Evolutionary conservation across 2,888 invertebrate genomes (phyloP), one percentile per base, ranked within the genome.

Genomic region (Tiliacea citrago): DNA sequence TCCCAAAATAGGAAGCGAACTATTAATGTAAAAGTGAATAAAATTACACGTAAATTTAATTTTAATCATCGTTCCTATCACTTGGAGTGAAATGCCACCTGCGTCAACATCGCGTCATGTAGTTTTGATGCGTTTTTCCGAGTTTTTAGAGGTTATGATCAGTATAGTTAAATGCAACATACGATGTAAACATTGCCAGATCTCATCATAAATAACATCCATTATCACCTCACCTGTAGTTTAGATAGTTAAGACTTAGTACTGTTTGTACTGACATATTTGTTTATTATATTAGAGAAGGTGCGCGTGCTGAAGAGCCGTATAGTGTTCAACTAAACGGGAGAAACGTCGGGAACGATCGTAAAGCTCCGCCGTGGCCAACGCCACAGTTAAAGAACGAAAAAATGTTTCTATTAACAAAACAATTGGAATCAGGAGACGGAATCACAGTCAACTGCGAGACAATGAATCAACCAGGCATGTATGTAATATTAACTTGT

Each of bases 341-440:
- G 18, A 93, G 91, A 0, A 53, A 60, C 72, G 72, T 47, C 86
- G 92, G 92, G 39, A 85, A 87, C 72, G 82, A 88, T 63, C 88
- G 82, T 72, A 89, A 87, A 77, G 89, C 89, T 67, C 91, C 92
- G 29, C 89, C 89, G 83, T 92, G 93, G 91, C 92, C 93, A 39
- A 72, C 81, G 62, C 75, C 91, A 72, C 86, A 83, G 71, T 69
- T 79, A 68, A 80, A 84, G 67, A 91, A 90, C 86, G 92, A 92
- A 88, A 93, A 88, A 58, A 94, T 94, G 92, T 93, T 92, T 80
- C 57, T 91, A 49, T 75, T 95, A 77, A 95, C 95, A 66, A 92
- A 88, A 78, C 81, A 77, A 82, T 87, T 94, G 18, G 86, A 85
- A 57, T 21, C 66, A 1, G 84, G 86, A 3, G 93, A 94, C 74